Conservation (phyloP, 2,113 vertebrate species). For the Sinocyclocheilus anshuiensis region DNA sequence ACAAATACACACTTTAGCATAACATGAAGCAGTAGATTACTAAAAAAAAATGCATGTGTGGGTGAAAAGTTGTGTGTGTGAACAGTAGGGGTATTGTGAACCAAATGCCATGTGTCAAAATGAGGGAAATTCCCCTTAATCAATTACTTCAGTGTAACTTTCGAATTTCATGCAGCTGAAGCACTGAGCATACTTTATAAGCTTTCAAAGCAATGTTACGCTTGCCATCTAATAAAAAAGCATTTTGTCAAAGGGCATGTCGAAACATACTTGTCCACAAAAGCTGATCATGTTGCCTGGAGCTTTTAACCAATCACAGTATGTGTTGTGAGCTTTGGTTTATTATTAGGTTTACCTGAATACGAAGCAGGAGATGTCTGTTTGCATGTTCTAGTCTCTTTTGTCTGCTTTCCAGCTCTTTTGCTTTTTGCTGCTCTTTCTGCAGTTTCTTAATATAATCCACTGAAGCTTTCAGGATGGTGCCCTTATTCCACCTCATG, state of each 20-base stretch:
- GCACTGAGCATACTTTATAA: neutral
- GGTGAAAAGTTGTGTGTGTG: neutral
- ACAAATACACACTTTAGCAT: slow-evolving; percentile 28
- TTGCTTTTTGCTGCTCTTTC: slow-evolving; percentile 88
- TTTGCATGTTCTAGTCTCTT: slow-evolving; percentile 88
- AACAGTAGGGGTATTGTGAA: slow-evolving; percentile 21
- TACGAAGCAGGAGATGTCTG: slow-evolving; percentile 84
- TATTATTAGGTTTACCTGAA: slow-evolving; percentile 75
- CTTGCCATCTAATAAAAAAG: neutral
- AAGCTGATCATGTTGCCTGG: neutral
- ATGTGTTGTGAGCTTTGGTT: neutral
- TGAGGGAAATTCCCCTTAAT: slow-evolving; percentile 36
- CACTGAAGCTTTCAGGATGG: slow-evolving; percentile 86
- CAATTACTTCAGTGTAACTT: slow-evolving; percentile 4
- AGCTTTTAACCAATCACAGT: neutral
- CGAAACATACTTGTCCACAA: neutral
- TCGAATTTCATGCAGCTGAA: neutral
- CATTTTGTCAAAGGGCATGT: neutral
- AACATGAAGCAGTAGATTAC: neutral
- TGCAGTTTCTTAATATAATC: slow-evolving; percentile 90
- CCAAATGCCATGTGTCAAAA: slow-evolving; percentile 35
- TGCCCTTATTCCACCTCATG: slow-evolving; percentile 91
- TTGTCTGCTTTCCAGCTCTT: slow-evolving; percentile 86
- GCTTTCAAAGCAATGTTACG: neutral
- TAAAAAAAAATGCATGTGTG: neutral